phyloP scores from a whole-genome alignment of 2,797 vertebrate genomes.

The Takifugu ocellatus region DNA sequence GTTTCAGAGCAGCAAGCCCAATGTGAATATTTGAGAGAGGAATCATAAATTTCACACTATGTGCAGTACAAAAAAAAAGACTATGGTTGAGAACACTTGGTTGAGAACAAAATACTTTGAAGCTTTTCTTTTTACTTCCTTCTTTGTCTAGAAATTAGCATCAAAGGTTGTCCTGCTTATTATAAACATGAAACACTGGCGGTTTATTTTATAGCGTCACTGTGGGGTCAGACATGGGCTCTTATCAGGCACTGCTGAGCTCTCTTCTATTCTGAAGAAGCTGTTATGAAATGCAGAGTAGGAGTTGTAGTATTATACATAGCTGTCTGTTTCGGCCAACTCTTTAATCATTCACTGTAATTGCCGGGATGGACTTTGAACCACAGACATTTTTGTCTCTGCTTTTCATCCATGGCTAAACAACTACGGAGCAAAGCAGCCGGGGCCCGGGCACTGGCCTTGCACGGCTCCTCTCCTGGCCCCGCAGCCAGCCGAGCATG shows the following conservation, averaged over 20 bases:
- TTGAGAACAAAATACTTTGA: too few species aligned
- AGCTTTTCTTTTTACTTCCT: too few species aligned
- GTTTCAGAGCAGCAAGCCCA: not conserved
- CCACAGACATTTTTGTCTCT: constrained; percentile 69
- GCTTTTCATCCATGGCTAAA: constrained; percentile 64
- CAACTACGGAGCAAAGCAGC: constrained; percentile 39
- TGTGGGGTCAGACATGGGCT: constrained; percentile 16
- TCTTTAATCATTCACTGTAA: constrained; percentile 74
- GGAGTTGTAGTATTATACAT: constrained; percentile 64
- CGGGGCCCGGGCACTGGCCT: constrained; percentile 20
- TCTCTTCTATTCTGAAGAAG: constrained; percentile 43
- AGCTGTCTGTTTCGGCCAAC: constrained; percentile 56
- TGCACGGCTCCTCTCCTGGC: constrained; percentile 31
- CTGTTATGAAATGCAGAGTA: constrained; percentile 58
- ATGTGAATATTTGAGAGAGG: constrained; percentile 12
- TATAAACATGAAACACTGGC: constrained; percentile 36
- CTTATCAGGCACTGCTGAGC: constrained; percentile 41
- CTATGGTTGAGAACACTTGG: too few species aligned
- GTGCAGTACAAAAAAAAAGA: not conserved
- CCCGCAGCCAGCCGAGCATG: constrained; percentile 53
- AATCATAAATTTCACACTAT: constrained; percentile 9
- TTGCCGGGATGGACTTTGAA: constrained; percentile 71
- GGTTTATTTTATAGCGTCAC: constrained; percentile 31
- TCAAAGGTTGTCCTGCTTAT: constrained; percentile 19
- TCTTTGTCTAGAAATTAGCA: not conserved